Evolutionary conservation across 2,797 vertebrate genomes (phyloP), one percentile per base, ranked within the genome.

Genomic region (Ptychadena robeensis): DNA sequence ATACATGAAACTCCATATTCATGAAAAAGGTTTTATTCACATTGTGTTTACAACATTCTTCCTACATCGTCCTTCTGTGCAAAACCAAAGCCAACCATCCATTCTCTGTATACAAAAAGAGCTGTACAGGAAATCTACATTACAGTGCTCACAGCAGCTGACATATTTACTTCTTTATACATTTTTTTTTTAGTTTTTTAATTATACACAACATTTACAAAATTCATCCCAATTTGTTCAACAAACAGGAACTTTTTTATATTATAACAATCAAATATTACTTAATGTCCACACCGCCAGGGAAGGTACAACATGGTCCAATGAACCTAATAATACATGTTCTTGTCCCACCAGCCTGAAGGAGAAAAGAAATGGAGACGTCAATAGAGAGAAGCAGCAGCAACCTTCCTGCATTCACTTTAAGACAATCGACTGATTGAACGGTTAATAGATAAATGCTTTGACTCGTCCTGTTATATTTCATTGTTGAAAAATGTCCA

Each of bases 291-390:
- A 68, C 63, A 40, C n/a, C 22, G 30, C 63, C 35, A 75, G 32
- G 28, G 35, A 80, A 68, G 57, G 74, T 40, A 44, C 1, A 35
- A 65, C 59, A 68, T 6, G 34, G 37, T 38, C 71, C 48, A 14
- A 31, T 40, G 44, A 34, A 4, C 15, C 79, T 92, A 95, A 0
- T 94, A 94, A 85, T 95, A 94, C 93, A 94, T 95, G 73, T 94
- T 93, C 86, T 91, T 93, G 76, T 94, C 93, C 94, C 94, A 95
- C 93, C 94, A 95, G 38, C 93, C 94, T 95, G 76, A 25, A 75
- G 65, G 37, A 25, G 12, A 88, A 61, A 11, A 1, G 5, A 65
- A 71, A 8, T 8, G 7, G 28, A 27, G 28, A 11, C 14, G 44
- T 25, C 2, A 69, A 35, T 69, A 69, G 4, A 15, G 12, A 11